phyloP scores from a whole-genome alignment of 2,113 vertebrate species.

The Ctenomys sociabilis region DNA sequence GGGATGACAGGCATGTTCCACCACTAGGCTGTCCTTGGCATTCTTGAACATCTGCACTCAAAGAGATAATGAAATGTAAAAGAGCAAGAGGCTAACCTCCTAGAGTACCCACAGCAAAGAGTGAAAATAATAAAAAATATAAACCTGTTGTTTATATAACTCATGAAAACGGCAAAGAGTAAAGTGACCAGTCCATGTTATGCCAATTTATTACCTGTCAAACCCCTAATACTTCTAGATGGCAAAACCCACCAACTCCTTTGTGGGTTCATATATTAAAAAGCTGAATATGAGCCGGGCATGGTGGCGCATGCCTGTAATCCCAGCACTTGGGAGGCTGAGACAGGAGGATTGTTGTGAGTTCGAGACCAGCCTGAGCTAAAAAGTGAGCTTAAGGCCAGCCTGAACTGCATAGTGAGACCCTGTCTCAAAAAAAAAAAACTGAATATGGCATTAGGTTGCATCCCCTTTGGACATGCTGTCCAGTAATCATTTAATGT shows the following conservation, averaged over 20 bases:
- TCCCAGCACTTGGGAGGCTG: no score
- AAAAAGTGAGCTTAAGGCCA: no score
- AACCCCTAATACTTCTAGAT: neutral
- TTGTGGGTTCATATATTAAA: no score
- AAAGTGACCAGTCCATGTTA: neutral
- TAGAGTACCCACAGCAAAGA: neutral
- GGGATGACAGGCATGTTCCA: neutral
- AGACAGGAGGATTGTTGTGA: no score
- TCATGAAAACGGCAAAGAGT: neutral
- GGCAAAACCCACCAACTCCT: neutral
- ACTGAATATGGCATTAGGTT: neutral
- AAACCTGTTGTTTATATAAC: neutral
- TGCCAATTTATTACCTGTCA: neutral
- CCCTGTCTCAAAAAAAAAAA: no score
- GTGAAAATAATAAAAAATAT: neutral
- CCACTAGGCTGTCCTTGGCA: neutral
- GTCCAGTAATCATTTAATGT: neutral
- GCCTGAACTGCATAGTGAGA: no score
- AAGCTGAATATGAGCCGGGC: no score
- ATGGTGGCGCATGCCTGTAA: no score
- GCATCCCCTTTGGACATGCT: neutral
- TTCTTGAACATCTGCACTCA: neutral
- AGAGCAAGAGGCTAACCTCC: neutral
- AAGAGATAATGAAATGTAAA: neutral
- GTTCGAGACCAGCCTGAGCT: no score